Evolutionary conservation across 2,888 invertebrate species (phyloP).

Genomic region (Cylindroiulus punctatus): DNA sequence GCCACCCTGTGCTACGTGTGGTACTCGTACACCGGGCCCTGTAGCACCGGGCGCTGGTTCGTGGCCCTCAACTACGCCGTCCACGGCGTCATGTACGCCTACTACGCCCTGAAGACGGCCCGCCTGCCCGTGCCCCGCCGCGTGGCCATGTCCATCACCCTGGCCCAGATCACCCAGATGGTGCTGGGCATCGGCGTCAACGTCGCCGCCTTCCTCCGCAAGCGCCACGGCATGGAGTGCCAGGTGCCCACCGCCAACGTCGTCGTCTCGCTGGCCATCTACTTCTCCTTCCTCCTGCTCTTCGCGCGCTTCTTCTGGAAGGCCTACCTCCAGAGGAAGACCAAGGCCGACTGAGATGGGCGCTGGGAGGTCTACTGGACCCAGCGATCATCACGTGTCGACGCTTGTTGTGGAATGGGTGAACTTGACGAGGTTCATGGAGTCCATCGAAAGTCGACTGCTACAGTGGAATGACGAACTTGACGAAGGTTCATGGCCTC

Average conservation of each 20-base stretch:
- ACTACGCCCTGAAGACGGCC: slow-evolving; percentile 87
- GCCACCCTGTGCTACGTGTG: slow-evolving; percentile 66
- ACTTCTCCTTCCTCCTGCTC: slow-evolving; percentile 91
- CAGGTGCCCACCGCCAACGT: slow-evolving; percentile 86
- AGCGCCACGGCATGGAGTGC: slow-evolving; percentile 75
- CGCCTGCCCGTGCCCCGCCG: slow-evolving; percentile 80
- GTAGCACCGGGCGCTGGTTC: slow-evolving; percentile 35
- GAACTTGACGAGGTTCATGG: too few relatives aligned
- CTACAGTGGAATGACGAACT: too few relatives aligned
- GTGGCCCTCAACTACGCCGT: slow-evolving; percentile 67
- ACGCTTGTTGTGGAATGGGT: too few relatives aligned
- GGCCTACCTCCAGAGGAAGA: slow-evolving; percentile 74
- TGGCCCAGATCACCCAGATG: slow-evolving; percentile 92
- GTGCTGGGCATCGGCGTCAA: slow-evolving; percentile 90
- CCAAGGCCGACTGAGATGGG: too few relatives aligned
- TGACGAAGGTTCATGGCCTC: too few relatives aligned
- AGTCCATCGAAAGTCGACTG: too few relatives aligned
- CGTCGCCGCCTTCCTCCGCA: slow-evolving; percentile 80
- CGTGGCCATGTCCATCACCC: slow-evolving; percentile 91
- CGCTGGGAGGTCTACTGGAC: too few relatives aligned
- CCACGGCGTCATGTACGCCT: slow-evolving; percentile 90
- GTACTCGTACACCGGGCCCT: slow-evolving; percentile 60
- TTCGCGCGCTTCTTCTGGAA: slow-evolving; percentile 95
- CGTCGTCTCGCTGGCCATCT: slow-evolving; percentile 90
- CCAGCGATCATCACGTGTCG: too few relatives aligned